Percentiles rank a stretch among this genome's conserved stretches.
These are phyloP conservation scores for Notodonta ziczac DNA, from an alignment of 2,888 invertebrate species.

Conservation along the genomic window DNA sequence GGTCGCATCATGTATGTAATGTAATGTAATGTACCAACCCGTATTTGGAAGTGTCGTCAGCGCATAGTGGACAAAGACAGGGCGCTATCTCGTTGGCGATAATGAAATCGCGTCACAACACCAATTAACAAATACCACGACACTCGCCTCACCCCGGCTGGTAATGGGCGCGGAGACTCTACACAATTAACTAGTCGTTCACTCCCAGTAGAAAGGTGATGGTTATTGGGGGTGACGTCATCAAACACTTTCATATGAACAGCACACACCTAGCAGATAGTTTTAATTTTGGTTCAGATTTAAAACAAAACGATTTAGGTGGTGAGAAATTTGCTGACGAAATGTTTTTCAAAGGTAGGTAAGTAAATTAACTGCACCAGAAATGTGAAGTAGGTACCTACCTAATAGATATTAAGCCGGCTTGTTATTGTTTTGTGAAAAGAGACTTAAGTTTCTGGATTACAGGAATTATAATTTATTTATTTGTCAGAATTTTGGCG, in stretches of 20 bases:
- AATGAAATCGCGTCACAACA: conserved; percentile 59
- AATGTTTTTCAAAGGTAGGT: no score
- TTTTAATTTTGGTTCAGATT: no score
- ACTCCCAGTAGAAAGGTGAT: conserved; percentile 46
- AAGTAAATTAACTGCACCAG: no score
- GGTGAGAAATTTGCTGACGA: no score
- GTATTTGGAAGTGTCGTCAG: conserved; percentile 1
- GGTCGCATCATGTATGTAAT: not conserved
- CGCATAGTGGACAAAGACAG: conserved; percentile 16
- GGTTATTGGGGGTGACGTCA: conserved; percentile 44
- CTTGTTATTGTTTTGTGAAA: no score
- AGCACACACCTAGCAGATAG: not conserved
- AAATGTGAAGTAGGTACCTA: no score
- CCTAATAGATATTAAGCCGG: no score
- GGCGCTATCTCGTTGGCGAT: conserved; percentile 47
- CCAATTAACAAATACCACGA: conserved; percentile 72
- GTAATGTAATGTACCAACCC: not conserved
- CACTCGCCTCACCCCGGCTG: conserved; percentile 62
- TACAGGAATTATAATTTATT: no score
- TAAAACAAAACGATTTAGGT: not conserved
- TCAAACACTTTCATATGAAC: conserved; percentile 21
- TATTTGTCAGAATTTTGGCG: no score
- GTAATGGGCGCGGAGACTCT: conserved; percentile 67
- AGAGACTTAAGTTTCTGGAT: no score
- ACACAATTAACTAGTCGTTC: conserved; percentile 67